Percentiles rank a stretch among this genome's conserved stretches.
Conservation (phyloP, 2,888 invertebrate species). For the Drosophila acutilabella region DNA sequence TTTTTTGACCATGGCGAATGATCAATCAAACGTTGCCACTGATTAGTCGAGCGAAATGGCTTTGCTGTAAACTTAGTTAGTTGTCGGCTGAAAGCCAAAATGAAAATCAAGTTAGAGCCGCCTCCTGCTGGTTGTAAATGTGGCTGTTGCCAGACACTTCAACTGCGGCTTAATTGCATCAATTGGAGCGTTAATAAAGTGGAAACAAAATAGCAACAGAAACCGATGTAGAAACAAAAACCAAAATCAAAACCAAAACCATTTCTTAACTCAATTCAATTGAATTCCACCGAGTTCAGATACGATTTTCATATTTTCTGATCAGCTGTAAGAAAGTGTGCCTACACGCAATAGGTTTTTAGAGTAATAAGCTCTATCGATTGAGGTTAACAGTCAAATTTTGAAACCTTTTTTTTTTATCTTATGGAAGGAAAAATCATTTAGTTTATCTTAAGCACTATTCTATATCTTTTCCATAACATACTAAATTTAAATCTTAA, state of each 20-base stretch:
- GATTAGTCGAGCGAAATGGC: constrained; percentile 16
- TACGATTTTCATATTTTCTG: background rate
- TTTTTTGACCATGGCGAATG: constrained; percentile 68
- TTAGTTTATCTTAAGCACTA: no score
- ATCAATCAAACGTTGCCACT: constrained; percentile 68
- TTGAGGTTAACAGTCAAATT: background rate
- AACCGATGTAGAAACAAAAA: background rate
- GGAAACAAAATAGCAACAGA: background rate
- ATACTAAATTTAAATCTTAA: no score
- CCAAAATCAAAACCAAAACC: constrained; percentile 9
- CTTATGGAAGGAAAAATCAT: no score
- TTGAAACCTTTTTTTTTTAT: no score
- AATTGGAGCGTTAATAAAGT: constrained; percentile 71
- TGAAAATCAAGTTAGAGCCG: constrained; percentile 34
- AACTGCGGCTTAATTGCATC: constrained; percentile 55
- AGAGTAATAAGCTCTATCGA: background rate
- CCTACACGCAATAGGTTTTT: background rate
- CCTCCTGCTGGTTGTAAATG: constrained; percentile 9
- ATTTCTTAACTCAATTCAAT: constrained; percentile 54
- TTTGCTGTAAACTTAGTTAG: constrained; percentile 15
- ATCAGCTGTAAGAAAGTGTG: constrained; percentile 1
- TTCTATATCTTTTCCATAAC: no score
- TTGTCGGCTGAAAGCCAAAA: constrained; percentile 16
- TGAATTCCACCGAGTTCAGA: constrained; percentile 21
- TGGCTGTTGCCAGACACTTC: constrained; percentile 9